Base-by-base conservation (phyloP, 2,888 invertebrate genomes). In the Agrochola circellaris region DNA sequence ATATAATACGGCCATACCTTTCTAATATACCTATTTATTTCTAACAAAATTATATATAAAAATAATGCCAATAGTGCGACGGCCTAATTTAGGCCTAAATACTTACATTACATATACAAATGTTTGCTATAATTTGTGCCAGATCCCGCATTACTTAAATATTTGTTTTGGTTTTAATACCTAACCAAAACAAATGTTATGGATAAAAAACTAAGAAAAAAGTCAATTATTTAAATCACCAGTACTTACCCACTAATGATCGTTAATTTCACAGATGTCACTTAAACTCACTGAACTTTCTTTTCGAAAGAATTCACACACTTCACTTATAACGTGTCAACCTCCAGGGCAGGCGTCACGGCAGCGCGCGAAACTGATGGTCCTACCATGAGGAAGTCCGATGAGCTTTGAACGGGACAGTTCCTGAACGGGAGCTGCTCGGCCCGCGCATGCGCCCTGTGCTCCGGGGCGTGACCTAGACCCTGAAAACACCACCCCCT, bases 391-490 rank as follows among this genome's bases (percentile, higher is more conserved):
- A 92, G 94, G 93, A 93, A 93, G 92, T 92, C 93, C 90, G 91
- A 89, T 91, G 91, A 89, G 92, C 82, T 93, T 91, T 93, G 92
- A 93, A 90, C 92, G 89, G 88, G 80, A 87, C 83, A 83, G 89
- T 93, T 92, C 93, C 92, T 91, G 87, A 90, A 90, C 85, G 90
- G 81, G 86, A 88, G 92, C 92, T 83, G 85, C 82, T 85, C 61
- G 81, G 88, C 88, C 91, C 94, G 94, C 96, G 95, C 96, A 89
- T 92, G 97, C 97, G 96, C 92, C 45, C 51, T 77, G 48, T 76
- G 73, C 86, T 69, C 92, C 90, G 92, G 96, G 97, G 97, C 97
- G 97, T 97, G 95, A 97, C 97, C 97, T 97, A 97, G 97, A 97
- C 97, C 97, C 95, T 97, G 97, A 96, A 95, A 95, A 92, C 88